Base-by-base conservation (phyloP, 2,113 vertebrate species). In the Rhombomys opimus region DNA sequence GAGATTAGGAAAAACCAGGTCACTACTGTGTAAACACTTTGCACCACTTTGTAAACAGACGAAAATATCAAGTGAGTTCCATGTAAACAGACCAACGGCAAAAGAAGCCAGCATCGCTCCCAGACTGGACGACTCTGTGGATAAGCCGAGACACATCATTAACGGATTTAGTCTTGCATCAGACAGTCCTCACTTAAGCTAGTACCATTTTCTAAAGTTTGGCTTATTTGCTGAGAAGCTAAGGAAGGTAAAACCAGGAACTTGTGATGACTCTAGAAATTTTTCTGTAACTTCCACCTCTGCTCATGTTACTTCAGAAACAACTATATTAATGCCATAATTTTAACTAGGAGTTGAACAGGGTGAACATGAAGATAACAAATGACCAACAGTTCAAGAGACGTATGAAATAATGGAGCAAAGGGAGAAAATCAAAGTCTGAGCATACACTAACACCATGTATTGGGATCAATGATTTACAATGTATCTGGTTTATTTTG, bases 11-110 rank as follows among this genome's bases (percentile, higher is more conserved):
- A 94, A 95, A 97, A 97, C 94, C 97, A 98, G 98, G 96, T 81
- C 97, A 95, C 96, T 86, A 27, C 87, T 97, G 90, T 95, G 93
- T 98, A 98, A 98, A 98, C 97, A 96, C 86, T 95, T 50, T 10
- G 97, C 95, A 94, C 41, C 3, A 0, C 95, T 98, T 92, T 96
- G 95, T 98, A 98, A 98, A 98, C 97, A 98, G 93, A 91, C 95
- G 96, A 96, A 97, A 98, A 97, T 89, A 96, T 96, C 88, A 96
- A 97, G 96, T 78, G 50, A 18, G 81, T 92, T 96, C 97, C 97
- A 32, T 98, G 87, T 98, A 98, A 98, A 98, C 97, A 98, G 93
- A 82, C 76, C 73, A 3, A 92, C 82, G 94, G 97, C 95, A 96
- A 38, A 89, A 97, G 96, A 96, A 96, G 86, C 82, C 84, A 2